Conservation (phyloP, 2,113 vertebrate genomes). For the Tetraodon nigroviridis region DNA sequence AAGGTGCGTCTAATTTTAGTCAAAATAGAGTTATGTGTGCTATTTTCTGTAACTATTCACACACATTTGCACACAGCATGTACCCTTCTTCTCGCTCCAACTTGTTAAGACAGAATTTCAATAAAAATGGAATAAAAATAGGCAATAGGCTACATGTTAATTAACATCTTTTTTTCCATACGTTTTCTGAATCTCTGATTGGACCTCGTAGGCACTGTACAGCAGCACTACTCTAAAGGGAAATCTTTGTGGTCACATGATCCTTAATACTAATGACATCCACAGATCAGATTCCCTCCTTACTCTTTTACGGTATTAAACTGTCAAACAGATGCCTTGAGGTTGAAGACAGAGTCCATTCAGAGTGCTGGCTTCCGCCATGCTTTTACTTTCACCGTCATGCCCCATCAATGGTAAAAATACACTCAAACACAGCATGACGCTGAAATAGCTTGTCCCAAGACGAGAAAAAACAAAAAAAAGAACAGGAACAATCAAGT, state of each 20-base stretch:
- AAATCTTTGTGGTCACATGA: too few species aligned
- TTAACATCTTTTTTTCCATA: too few species aligned
- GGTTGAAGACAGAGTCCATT: background rate
- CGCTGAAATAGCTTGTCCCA: too few species aligned
- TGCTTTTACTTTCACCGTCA: constrained; percentile 19
- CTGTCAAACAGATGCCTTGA: too few species aligned
- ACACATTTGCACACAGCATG: background rate
- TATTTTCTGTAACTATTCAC: background rate
- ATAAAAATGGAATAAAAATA: background rate
- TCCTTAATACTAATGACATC: too few species aligned
- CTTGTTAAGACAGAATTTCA: constrained; percentile 46
- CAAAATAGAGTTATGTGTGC: background rate
- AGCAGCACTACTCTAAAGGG: too few species aligned
- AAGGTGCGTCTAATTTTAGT: background rate
- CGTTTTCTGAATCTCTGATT: background rate
- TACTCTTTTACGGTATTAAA: too few species aligned
- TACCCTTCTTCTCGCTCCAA: constrained; percentile 10
- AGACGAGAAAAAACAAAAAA: too few species aligned
- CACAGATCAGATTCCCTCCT: too few species aligned
- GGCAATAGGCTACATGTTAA: too few species aligned
- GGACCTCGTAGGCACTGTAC: background rate
- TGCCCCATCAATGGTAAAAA: background rate
- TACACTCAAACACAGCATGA: background rate
- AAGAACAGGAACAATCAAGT: too few species aligned
- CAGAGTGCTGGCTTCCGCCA: constrained; percentile 42